A percentile compares a stretch with the other conserved stretches of the same genome.
phyloP scores from a whole-genome alignment of 2,888 invertebrate species.

The Pterostichus niger region DNA sequence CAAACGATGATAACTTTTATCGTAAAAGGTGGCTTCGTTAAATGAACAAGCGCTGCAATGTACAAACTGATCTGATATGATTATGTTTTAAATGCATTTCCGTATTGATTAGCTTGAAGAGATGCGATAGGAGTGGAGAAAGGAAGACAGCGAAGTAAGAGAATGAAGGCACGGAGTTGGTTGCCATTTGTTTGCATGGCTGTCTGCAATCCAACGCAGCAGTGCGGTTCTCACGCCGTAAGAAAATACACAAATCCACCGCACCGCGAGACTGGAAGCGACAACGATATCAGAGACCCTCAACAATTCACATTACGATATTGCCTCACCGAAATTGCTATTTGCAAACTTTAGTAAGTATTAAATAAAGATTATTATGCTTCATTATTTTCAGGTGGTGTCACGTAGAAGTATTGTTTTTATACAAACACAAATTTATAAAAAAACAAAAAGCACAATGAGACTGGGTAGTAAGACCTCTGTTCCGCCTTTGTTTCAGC shows the following conservation, averaged over 20 bases:
- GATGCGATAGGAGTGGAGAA: neutral
- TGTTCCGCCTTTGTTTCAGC: no score
- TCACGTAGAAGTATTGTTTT: no score
- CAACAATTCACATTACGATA: neutral
- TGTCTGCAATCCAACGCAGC: conserved; percentile 34
- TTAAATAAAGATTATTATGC: no score
- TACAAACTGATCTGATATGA: conserved; percentile 38
- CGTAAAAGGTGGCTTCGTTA: conserved; percentile 28
- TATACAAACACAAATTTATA: no score
- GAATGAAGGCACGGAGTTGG: neutral
- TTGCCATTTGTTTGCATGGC: conserved; percentile 57
- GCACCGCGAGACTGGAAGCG: conserved; percentile 28
- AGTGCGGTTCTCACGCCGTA: conserved; percentile 49
- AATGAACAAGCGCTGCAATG: conserved; percentile 8
- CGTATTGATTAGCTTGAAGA: conserved; percentile 38
- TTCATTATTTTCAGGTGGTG: no score
- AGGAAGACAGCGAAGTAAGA: conserved; percentile 13
- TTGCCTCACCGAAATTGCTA: no score
- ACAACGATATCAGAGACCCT: conserved; percentile 6
- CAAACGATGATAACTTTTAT: conserved; percentile 19
- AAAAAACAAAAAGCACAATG: no score
- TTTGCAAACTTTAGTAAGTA: no score
- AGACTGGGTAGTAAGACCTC: no score
- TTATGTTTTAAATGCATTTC: conserved; percentile 51
- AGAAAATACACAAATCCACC: conserved; percentile 55